These are phyloP conservation scores for Zeus faber DNA, from an alignment of 2,113 vertebrate species.

Conservation along the genomic window DNA sequence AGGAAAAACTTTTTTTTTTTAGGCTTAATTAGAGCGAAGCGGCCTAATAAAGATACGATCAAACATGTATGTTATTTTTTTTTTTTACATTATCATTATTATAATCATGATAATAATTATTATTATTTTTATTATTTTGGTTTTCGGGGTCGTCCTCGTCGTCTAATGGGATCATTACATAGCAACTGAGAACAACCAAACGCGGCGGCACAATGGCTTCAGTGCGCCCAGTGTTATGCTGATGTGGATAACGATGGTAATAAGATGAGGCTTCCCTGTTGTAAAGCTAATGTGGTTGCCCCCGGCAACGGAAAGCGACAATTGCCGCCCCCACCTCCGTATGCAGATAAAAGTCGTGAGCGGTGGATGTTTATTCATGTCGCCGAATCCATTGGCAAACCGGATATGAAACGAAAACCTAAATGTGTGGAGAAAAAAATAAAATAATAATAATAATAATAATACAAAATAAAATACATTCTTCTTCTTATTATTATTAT, in stretches of 20 bases:
- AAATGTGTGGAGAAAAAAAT: no score
- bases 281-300: constrained; percentile 52
- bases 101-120: background rate
- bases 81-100: background rate
- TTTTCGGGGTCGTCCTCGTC: background rate
- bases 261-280: constrained; percentile 45
- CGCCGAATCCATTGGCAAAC: constrained; percentile 69
- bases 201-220: no score
- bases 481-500: no score
- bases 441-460: no score
- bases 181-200: constrained; percentile 16
- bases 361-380: constrained; percentile 67
- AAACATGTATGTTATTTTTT: background rate
- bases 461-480: no score
- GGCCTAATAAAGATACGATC: no score
- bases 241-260: constrained; percentile 56
- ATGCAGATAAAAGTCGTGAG: constrained; percentile 50
- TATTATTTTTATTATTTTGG: background rate
- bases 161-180: constrained; percentile 16
- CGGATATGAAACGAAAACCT: no score
- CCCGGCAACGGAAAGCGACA: constrained; percentile 30
- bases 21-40: no score
- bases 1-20: no score
- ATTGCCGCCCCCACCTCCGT: constrained; percentile 27
- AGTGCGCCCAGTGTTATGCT: constrained; percentile 41